Conservation (phyloP, 2,113 vertebrate genomes). For the Paraplagusia blochii region DNA sequence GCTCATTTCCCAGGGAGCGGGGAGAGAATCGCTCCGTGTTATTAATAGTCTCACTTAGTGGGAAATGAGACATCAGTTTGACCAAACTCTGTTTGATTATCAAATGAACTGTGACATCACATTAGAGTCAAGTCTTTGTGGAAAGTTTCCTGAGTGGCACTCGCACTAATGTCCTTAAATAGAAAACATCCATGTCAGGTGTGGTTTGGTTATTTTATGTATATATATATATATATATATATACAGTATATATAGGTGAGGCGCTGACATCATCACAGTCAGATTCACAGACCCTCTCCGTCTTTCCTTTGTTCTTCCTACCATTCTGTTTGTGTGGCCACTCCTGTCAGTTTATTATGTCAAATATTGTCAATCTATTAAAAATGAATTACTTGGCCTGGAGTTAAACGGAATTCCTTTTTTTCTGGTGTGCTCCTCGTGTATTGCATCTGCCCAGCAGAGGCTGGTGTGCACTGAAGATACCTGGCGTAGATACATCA, state of each 20-base stretch:
- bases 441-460: constrained; percentile 68
- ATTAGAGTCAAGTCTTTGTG: constrained; percentile 30
- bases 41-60: constrained; percentile 70
- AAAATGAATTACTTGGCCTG: too few relatives aligned
- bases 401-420: too few relatives aligned
- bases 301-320: too few relatives aligned
- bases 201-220: too few relatives aligned
- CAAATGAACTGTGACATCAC: constrained; percentile 50
- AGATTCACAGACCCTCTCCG: too few relatives aligned
- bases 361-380: too few relatives aligned
- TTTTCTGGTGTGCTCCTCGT: constrained; percentile 43
- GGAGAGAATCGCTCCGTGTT: constrained; percentile 56
- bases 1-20: constrained; percentile 81
- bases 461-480: constrained; percentile 57
- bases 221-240: too few relatives aligned
- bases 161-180: constrained; percentile 23
- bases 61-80: constrained; percentile 72
- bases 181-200: neutral
- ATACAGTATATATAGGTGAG: too few relatives aligned
- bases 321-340: too few relatives aligned
- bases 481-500: constrained; percentile 71
- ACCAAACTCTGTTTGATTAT: constrained; percentile 57
- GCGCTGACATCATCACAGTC: too few relatives aligned
- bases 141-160: constrained; percentile 35
- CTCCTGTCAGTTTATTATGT: too few relatives aligned